Conservation (phyloP, 2,797 vertebrate species). For the Hylomyscus alleni region DNA sequence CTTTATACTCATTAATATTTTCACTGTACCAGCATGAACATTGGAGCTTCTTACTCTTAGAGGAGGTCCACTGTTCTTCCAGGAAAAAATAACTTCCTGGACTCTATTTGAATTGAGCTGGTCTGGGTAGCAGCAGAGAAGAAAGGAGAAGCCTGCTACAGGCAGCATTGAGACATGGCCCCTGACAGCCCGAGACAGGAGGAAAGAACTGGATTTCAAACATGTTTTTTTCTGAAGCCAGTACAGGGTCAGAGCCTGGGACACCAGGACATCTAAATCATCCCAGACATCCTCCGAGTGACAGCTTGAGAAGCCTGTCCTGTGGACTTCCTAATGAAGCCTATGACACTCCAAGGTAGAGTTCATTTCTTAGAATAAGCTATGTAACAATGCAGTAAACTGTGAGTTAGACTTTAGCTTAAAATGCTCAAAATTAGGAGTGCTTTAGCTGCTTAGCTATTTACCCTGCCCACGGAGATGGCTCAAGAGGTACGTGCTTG, state of each 20-base stretch:
- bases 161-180: background rate
- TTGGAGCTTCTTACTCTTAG: background rate
- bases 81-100: background rate
- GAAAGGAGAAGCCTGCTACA: background rate
- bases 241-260: background rate
- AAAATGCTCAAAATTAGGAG: background rate
- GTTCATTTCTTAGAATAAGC: background rate
- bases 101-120: background rate
- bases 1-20: background rate
- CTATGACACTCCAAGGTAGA: background rate
- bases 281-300: background rate
- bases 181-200: background rate
- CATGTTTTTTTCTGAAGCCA: background rate
- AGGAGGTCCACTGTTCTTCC: background rate
- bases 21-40: background rate
- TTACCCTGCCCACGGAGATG: background rate
- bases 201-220: background rate
- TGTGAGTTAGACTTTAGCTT: conserved; percentile 4
- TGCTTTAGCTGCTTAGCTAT: background rate
- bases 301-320: background rate
- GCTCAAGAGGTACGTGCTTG: background rate
- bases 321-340: background rate
- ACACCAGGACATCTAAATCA: background rate
- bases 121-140: background rate
- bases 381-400: background rate